These are phyloP conservation scores for Hyperoodon ampullatus DNA, from an alignment of 2,113 vertebrate species.

Conservation along the genomic window DNA sequence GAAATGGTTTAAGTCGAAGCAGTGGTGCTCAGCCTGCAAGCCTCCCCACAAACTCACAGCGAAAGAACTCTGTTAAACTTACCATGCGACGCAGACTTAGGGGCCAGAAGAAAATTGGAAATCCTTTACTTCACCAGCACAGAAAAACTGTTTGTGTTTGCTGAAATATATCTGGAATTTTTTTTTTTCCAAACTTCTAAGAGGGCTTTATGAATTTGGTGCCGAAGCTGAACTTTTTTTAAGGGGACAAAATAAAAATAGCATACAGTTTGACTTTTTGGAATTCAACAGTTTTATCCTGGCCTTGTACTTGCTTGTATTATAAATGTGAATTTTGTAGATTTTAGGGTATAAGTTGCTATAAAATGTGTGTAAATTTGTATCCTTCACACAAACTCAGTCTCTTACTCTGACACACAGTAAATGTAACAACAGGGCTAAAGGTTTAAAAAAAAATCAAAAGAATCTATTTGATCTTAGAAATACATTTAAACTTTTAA, in stretches of 20 bases:
- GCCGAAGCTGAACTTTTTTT: conserved; percentile 74
- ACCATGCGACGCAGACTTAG: conserved; percentile 87
- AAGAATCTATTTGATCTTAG: conserved; percentile 76
- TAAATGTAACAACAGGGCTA: conserved; percentile 84
- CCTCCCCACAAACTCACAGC: conserved; percentile 73
- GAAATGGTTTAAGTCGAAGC: conserved; percentile 77
- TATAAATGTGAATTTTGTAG: conserved; percentile 90
- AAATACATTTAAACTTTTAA: conserved; percentile 78
- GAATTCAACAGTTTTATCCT: conserved; percentile 83
- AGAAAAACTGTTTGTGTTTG: conserved; percentile 89
- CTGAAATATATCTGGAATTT: conserved; percentile 73
- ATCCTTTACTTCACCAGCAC: conserved; percentile 86
- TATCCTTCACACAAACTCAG: conserved; percentile 85
- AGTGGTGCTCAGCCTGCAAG: conserved; percentile 62
- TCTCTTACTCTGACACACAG: conserved; percentile 79
- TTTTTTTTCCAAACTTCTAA: neutral
- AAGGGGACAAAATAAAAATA: conserved; percentile 70
- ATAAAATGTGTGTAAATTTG: conserved; percentile 90
- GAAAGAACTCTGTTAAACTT: conserved; percentile 79
- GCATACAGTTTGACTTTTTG: conserved; percentile 79
- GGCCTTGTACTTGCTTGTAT: conserved; percentile 86
- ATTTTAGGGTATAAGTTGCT: conserved; percentile 85
- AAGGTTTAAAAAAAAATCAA: conserved; percentile 72
- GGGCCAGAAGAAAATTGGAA: conserved; percentile 88
- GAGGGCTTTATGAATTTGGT: conserved; percentile 73